Evolutionary conservation across 2,888 invertebrate genomes (phyloP).

Genomic region (Leptopilina drosophilae): DNA sequence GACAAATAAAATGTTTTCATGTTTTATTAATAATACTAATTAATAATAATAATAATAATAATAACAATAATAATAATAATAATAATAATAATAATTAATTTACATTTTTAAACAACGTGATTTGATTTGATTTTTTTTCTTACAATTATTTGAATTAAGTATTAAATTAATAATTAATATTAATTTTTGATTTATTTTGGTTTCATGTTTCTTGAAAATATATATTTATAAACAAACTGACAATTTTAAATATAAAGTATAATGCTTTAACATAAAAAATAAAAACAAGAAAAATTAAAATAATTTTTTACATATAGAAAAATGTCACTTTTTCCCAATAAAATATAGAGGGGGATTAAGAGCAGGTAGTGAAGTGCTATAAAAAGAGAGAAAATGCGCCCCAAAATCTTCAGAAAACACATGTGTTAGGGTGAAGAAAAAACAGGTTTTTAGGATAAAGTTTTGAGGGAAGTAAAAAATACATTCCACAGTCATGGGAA

Average conservation of each 20-base stretch:
- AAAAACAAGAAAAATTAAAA: background rate
- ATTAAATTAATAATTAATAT: too few relatives aligned
- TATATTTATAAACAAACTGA: background rate
- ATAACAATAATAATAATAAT: too few relatives aligned
- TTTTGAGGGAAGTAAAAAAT: background rate
- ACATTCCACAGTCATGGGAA: background rate
- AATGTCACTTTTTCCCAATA: background rate
- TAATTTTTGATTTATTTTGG: too few relatives aligned
- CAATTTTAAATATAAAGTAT: background rate
- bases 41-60: too few relatives aligned
- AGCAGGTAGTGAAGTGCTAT: constrained; percentile 26
- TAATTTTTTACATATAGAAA: background rate
- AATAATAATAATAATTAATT: too few relatives aligned
- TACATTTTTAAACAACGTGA: too few relatives aligned
- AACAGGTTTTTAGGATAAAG: background rate
- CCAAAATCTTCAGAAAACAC: background rate
- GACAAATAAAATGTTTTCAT: too few relatives aligned
- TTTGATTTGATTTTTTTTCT: too few relatives aligned
- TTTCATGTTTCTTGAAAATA: background rate
- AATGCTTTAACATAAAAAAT: too few relatives aligned
- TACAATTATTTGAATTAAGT: too few relatives aligned
- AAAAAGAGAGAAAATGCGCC: constrained; percentile 9
- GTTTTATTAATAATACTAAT: too few relatives aligned
- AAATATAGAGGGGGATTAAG: background rate
- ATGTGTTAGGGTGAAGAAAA: constrained; percentile 6